Evolutionary conservation across 2,888 invertebrate genomes (phyloP), one percentile per base, ranked within the genome.

Genomic region (Crocallis elinguaria): DNA sequence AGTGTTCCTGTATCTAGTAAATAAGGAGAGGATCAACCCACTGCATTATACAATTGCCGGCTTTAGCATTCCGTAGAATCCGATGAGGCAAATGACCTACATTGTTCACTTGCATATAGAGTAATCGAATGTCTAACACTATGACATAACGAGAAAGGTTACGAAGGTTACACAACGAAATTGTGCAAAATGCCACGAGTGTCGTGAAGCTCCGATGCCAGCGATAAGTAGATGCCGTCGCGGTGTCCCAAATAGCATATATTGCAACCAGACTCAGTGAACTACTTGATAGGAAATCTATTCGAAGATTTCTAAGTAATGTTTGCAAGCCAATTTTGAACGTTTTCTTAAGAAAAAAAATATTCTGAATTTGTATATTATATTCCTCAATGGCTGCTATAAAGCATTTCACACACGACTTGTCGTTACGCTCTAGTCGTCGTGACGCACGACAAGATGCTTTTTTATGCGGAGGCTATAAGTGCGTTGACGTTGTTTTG

Each of bases 131-230:
- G 56, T 37, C 59, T 53, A 58, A 51, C 37, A 32, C 39, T 49
- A 52, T 73, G 65, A 71, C 49, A 64, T 69, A 77, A 69, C 65
- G 53, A 57, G 53, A 75, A 67, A 72, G 69, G 68, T 70, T 61
- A 60, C 45, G 48, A 32, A 56, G 51, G 60, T 73, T 73, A 62
- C 67, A 67, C 67, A 75, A 73, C 67, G 46, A 29, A 52, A 48
- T 60, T 64, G 55, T 62, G 65, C 48, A 60, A 74, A 77, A 77
- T 77, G 76, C 70, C 68, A 77, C 57, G 67, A 70, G 50, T 64
- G 69, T 73, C 73, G 66, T 57, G 62, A 70, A 65, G 64, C 61
- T 62, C 63, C 69, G 73, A 73, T 73, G 64, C 33, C 54, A 53
- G 51, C 60, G 70, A 73, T 72, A 73, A 64, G 59, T 65, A 32